Base-by-base conservation (phyloP, 2,888 invertebrate species). In the Galeruca laticollis region DNA sequence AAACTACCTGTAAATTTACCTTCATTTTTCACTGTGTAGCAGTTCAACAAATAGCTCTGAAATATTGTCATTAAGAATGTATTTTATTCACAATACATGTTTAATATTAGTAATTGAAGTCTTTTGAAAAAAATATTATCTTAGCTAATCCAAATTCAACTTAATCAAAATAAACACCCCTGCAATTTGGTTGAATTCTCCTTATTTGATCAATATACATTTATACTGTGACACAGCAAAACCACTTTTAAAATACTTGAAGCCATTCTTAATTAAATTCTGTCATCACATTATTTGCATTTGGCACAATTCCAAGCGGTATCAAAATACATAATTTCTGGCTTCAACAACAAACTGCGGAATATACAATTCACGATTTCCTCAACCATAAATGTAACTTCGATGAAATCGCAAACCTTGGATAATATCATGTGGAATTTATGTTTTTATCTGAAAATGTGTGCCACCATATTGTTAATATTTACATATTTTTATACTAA, bases 321-420 rank as follows among this genome's bases (percentile, higher is more conserved):
- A 54, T 54, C 54, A 54, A 54, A 54, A 54, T 54, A 26, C 54
- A 54, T 54, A 54, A 54, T 54, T 54, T 54, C 52, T 54, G 26
- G 54, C 54, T 54, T 11, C 13, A 54, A 54, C 54, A 54, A 54
- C 54, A 54, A 54, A 54, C 21, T 54, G 31, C 15, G 47, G 47
- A n/a, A 47, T 47, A 47, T 8, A 47, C 47, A 47, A 47, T 47
- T 47, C 47, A 18, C 47, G 47, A 47, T 47, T 47, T 47, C 47
- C 47, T 47, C 47, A 47, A 47, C 47, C 47, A 47, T 47, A 47
- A 47, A 47, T 47, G 47, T 15, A 47, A 8, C 47, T 47, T 47
- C 47, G 15, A 47, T 47, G 47, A 47, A 47, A 18, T 47, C 8
- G 47, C 47, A 18, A 47, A 15, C 47, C 18, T 47, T 47, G 6